Percentiles rank a stretch among this genome's conserved stretches.
Evolutionary conservation across 2,888 invertebrate genomes (phyloP).

Genomic region (Anoncus sp.): DNA sequence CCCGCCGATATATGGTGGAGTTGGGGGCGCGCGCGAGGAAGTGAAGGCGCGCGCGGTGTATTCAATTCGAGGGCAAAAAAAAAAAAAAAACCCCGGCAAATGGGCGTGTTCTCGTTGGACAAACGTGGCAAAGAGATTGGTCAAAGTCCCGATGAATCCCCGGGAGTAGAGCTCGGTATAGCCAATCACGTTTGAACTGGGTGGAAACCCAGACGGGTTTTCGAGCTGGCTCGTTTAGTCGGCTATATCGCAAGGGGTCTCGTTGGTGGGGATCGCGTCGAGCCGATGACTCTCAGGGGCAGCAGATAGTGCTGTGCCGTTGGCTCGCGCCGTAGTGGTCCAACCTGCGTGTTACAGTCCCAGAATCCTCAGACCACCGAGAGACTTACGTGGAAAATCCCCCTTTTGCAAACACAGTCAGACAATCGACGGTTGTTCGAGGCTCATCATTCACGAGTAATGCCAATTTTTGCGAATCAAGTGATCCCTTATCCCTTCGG

Average conservation of each 20-base stretch:
- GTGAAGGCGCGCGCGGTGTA: slow-evolving; percentile 77
- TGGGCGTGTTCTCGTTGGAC: slow-evolving; percentile 73
- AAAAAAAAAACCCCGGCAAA: slow-evolving; percentile 73
- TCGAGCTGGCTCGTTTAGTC: slow-evolving; percentile 55
- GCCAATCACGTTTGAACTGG: slow-evolving; percentile 76
- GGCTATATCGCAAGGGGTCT: slow-evolving; percentile 64
- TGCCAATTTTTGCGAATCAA: slow-evolving; percentile 27
- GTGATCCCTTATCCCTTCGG: background rate
- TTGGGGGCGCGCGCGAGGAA: slow-evolving; percentile 48
- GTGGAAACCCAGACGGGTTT: slow-evolving; percentile 79
- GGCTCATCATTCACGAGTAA: slow-evolving; percentile 56
- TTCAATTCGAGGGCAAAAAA: slow-evolving; percentile 79
- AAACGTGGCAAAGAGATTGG: slow-evolving; percentile 61
- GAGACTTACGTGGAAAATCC: slow-evolving; percentile 54
- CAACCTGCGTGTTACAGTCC: slow-evolving; percentile 73
- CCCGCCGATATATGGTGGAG: slow-evolving; percentile 34
- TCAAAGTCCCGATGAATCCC: slow-evolving; percentile 57
- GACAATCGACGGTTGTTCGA: slow-evolving; percentile 58
- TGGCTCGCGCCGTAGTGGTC: slow-evolving; percentile 81
- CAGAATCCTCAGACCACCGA: slow-evolving; percentile 71
- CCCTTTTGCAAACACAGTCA: slow-evolving; percentile 36
- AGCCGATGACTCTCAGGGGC: slow-evolving; percentile 73
- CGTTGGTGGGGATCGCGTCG: slow-evolving; percentile 76
- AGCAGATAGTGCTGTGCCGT: slow-evolving; percentile 83
- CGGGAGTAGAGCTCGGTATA: slow-evolving; percentile 60